Conservation (phyloP, 2,888 invertebrate genomes). For the Heliconius ismenius region DNA sequence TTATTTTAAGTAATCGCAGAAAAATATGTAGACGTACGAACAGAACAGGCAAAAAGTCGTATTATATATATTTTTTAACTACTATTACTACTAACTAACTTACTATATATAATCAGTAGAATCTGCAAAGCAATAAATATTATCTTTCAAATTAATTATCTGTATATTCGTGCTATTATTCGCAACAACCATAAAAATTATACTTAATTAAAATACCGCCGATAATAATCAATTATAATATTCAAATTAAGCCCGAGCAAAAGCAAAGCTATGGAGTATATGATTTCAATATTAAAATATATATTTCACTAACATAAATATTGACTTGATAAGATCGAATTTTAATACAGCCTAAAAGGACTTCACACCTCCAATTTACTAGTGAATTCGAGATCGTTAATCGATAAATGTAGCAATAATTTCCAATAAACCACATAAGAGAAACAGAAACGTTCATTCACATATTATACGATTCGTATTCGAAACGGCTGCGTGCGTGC, state of each 20-base stretch:
- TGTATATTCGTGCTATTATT: too few species aligned
- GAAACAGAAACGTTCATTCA: slow-evolving; percentile 36
- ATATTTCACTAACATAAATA: not conserved
- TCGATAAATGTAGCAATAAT: slow-evolving; percentile 32
- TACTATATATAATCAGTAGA: too few species aligned
- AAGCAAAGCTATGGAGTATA: not conserved
- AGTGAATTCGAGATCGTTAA: slow-evolving; percentile 30
- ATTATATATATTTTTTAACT: too few species aligned
- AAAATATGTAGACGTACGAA: not conserved
- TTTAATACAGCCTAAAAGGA: slow-evolving; percentile 13
- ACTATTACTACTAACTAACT: too few species aligned
- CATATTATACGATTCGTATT: slow-evolving; percentile 39
- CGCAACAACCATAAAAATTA: too few species aligned
- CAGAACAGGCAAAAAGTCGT: not conserved
- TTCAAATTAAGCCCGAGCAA: too few species aligned
- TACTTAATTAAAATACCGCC: too few species aligned
- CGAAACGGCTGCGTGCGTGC: slow-evolving; percentile 40
- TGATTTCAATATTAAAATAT: not conserved
- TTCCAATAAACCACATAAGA: slow-evolving; percentile 35
- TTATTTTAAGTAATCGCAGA: not conserved
- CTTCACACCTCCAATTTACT: slow-evolving; percentile 9
- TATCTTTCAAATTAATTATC: too few species aligned
- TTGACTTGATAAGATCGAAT: slow-evolving; percentile 7
- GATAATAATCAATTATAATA: too few species aligned
- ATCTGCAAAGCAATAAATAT: too few species aligned